A percentile compares a stretch with the other conserved stretches of the same genome.
Conservation (phyloP, 2,113 vertebrate species). For the Copsychus sechellarum region DNA sequence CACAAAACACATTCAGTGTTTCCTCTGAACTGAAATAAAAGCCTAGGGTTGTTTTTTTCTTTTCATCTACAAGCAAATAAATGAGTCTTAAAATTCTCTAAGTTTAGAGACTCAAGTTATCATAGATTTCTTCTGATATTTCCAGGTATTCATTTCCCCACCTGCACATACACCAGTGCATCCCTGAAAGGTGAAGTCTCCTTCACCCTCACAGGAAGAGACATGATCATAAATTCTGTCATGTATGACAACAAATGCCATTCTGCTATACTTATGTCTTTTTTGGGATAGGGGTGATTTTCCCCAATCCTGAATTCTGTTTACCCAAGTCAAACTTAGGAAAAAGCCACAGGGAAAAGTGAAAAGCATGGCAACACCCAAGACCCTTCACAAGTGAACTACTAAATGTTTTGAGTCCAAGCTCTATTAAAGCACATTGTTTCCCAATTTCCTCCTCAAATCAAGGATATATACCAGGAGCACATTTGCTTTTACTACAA, state of each 20-base stretch:
- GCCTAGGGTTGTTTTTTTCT: background rate
- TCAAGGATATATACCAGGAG: background rate
- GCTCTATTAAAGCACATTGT: background rate
- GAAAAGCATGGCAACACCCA: background rate
- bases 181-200: background rate
- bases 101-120: background rate
- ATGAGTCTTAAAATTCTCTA: background rate
- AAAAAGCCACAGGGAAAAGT: background rate
- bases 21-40: background rate
- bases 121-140: background rate
- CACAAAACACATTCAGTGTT: background rate
- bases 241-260: background rate
- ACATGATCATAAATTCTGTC: fast-evolving
- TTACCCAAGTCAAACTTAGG: background rate
- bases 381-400: background rate
- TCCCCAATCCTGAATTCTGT: background rate
- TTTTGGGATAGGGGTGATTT: fast-evolving
- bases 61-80: background rate
- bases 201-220: background rate
- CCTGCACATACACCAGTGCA: background rate
- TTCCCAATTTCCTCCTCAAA: background rate
- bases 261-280: background rate
- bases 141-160: background rate
- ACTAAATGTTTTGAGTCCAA: background rate
- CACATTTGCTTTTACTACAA: background rate